Percentiles rank a stretch among this genome's conserved stretches.
phyloP scores from a whole-genome alignment of 2,888 invertebrate species.

The Dione vanillae region DNA sequence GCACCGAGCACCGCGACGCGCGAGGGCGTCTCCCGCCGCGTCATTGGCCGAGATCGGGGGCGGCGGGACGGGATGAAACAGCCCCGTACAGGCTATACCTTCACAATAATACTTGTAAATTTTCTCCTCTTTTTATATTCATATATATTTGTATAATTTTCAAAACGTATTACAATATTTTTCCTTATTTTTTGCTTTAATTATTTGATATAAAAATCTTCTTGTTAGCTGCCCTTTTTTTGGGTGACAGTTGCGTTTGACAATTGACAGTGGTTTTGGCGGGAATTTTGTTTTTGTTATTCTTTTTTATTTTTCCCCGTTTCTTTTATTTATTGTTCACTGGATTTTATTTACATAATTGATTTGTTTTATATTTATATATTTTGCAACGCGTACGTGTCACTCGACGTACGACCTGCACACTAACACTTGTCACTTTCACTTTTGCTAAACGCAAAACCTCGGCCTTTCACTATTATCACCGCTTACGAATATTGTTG shows the following conservation, averaged over 20 bases:
- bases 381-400: slow-evolving; percentile 55
- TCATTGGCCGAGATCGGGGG: slow-evolving; percentile 77
- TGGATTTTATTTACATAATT: not conserved
- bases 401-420: slow-evolving; percentile 38
- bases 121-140: not conserved
- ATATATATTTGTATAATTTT: slow-evolving; percentile 5
- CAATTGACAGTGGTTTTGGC: slow-evolving; percentile 41
- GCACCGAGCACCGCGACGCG: slow-evolving; percentile 62
- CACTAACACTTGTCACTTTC: slow-evolving; percentile 74
- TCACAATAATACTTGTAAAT: slow-evolving; percentile 26
- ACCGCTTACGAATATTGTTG: slow-evolving; percentile 54
- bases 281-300: slow-evolving; percentile 35
- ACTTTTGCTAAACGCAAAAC: slow-evolving; percentile 52
- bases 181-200: not conserved
- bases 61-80: slow-evolving; percentile 60
- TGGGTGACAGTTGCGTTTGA: slow-evolving; percentile 15
- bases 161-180: not conserved
- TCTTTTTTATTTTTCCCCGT: not conserved
- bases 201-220: not conserved
- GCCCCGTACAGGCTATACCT: slow-evolving; percentile 45
- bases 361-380: slow-evolving; percentile 32
- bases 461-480: slow-evolving; percentile 53
- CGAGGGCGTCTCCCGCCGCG: slow-evolving; percentile 74
- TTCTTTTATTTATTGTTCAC: slow-evolving; percentile 5
- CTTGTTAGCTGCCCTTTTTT: not conserved